A percentile compares a stretch with the other conserved stretches of the same genome.
phyloP scores from a whole-genome alignment of 2,113 vertebrate genomes.

The Sebastes fasciatus region DNA sequence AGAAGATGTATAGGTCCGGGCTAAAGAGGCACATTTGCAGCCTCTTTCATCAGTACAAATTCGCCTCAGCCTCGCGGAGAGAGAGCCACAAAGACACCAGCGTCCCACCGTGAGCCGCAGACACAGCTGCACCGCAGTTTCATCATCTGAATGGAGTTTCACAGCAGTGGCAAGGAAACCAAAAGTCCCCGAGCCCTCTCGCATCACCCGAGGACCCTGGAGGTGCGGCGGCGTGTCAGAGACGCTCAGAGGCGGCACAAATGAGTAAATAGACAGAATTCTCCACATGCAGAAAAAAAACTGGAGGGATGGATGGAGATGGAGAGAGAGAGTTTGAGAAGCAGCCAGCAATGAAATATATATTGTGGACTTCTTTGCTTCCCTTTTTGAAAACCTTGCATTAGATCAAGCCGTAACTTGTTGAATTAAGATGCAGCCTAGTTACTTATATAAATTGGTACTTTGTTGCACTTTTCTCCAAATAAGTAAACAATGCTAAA shows the following conservation, averaged over 20 bases:
- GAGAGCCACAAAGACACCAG: constrained; percentile 71
- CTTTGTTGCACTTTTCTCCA: constrained; percentile 62
- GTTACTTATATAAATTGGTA: constrained; percentile 56
- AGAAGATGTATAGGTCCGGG: constrained; percentile 51
- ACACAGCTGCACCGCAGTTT: constrained; percentile 74
- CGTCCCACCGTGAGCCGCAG: constrained; percentile 74
- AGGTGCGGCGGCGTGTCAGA: constrained; percentile 62
- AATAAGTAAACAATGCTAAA: constrained; percentile 75
- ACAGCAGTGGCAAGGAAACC: constrained; percentile 73
- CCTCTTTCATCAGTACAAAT: constrained; percentile 79
- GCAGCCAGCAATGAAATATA: constrained; percentile 37
- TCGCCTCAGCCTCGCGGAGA: constrained; percentile 52
- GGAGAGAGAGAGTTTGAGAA: constrained; percentile 9
- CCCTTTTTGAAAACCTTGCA: constrained; percentile 2
- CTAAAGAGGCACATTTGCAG: constrained; percentile 76
- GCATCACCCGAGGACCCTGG: constrained; percentile 59
- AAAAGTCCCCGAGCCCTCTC: constrained; percentile 64
- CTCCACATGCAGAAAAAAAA: constrained; percentile 47
- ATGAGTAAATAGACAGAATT: constrained; percentile 65
- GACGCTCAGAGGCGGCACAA: constrained; percentile 53
- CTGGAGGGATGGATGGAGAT: constrained; percentile 41
- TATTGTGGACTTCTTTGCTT: constrained; percentile 30
- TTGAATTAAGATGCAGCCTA: constrained; percentile 38
- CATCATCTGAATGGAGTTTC: constrained; percentile 82
- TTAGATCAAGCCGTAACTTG: constrained; percentile 18